A percentile compares a stretch with the other conserved stretches of the same genome.
These are phyloP conservation scores for Zingel zingel DNA, from an alignment of 2,113 vertebrate genomes.

Conservation along the genomic window DNA sequence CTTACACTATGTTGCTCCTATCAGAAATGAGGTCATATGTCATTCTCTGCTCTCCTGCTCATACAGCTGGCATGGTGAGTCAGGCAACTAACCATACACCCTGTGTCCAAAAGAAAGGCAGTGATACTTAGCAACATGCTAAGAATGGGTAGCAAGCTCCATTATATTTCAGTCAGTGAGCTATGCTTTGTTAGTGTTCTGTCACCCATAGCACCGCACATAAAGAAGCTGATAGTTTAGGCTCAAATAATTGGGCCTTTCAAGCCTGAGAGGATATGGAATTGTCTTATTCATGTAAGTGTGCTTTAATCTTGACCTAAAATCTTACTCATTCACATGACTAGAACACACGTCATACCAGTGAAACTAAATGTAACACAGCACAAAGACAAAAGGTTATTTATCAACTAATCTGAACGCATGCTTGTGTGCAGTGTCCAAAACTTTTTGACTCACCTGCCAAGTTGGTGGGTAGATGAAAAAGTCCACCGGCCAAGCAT, in stretches of 20 bases:
- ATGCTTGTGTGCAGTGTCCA: background rate
- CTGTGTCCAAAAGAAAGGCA: constrained; percentile 13
- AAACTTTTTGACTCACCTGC: too few species aligned
- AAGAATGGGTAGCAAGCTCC: constrained; percentile 17
- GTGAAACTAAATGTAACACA: background rate
- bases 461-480: too few species aligned
- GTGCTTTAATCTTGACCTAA: background rate
- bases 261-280: constrained; percentile 13
- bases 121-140: constrained; percentile 20
- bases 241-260: constrained; percentile 43
- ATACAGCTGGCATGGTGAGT: constrained; percentile 4
- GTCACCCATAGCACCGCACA: constrained; percentile 47
- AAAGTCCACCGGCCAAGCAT: too few species aligned
- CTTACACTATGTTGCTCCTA: background rate
- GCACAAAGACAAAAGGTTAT: background rate
- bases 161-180: constrained; percentile 33
- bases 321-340: background rate
- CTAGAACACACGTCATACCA: background rate
- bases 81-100: background rate
- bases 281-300: background rate
- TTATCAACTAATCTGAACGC: too few species aligned
- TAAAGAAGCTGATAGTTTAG: constrained; percentile 38
- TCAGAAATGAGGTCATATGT: constrained; percentile 45
- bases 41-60: constrained; percentile 10
- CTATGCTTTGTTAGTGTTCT: constrained; percentile 56